A percentile compares a stretch with the other conserved stretches of the same genome.
Evolutionary conservation across 2,113 vertebrate species (phyloP).

Genomic region (Elaphurus davidianus): DNA sequence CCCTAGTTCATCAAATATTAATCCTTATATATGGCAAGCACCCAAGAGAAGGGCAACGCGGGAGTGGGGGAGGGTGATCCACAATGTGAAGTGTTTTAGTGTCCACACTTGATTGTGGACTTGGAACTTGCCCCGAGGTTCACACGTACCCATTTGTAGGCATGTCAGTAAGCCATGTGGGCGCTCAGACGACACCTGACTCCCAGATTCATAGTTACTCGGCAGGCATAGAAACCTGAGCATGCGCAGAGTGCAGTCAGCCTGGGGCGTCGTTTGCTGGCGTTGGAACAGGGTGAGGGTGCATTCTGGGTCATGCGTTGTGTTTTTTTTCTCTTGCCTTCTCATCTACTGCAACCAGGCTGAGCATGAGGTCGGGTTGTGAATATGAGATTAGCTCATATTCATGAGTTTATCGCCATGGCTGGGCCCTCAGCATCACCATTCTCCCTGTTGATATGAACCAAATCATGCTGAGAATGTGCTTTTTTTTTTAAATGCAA

Average conservation of each 20-base stretch:
- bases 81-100: background rate
- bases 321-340: background rate
- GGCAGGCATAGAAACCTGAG: background rate
- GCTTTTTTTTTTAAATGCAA: constrained; percentile 4
- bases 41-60: background rate
- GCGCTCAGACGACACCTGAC: rapidly evolving
- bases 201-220: background rate
- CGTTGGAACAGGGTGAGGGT: background rate
- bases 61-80: background rate
- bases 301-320: background rate
- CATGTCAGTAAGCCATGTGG: background rate
- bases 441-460: background rate
- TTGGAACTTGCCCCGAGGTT: background rate
- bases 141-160: background rate
- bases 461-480: background rate
- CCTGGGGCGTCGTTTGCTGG: background rate
- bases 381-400: background rate
- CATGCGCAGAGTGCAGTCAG: background rate
- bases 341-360: background rate
- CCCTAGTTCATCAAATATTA: background rate
- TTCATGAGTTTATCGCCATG: background rate
- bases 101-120: background rate
- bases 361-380: background rate
- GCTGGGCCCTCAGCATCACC: background rate
- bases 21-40: background rate